These are phyloP conservation scores for Drepana arcuata DNA, from an alignment of 1,140 invertebrate species.

Conservation along the genomic window DNA sequence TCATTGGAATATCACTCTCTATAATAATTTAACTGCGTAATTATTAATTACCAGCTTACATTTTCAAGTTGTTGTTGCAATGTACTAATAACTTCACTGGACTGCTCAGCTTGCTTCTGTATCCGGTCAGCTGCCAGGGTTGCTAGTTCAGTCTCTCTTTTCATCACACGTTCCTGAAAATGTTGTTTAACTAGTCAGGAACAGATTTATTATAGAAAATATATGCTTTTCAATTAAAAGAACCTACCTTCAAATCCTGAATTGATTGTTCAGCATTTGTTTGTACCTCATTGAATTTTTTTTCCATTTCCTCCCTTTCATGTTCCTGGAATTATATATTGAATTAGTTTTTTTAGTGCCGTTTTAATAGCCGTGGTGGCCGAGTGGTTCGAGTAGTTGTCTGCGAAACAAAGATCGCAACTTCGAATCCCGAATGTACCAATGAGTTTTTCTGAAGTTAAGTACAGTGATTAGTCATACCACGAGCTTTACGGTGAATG, in stretches of 20 bases:
- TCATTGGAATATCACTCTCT: too few species aligned
- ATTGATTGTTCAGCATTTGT: slow-evolving; percentile 32
- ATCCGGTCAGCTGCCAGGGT: slow-evolving; percentile 45
- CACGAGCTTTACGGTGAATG: too few species aligned
- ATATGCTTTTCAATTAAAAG: neutral
- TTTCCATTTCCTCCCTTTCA: slow-evolving; percentile 62
- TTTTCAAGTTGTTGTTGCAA: slow-evolving; percentile 49
- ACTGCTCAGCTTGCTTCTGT: slow-evolving; percentile 47
- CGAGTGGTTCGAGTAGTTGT: too few species aligned
- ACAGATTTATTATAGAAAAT: slow-evolving; percentile 1
- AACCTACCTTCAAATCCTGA: slow-evolving; percentile 35
- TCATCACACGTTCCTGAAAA: slow-evolving; percentile 28
- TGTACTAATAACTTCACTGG: slow-evolving; percentile 42
- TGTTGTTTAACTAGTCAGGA: slow-evolving; percentile 4
- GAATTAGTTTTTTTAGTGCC: too few species aligned
- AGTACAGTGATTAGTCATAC: too few species aligned
- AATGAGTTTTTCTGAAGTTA: too few species aligned
- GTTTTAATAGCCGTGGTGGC: too few species aligned
- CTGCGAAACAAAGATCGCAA: too few species aligned
- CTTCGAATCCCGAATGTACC: too few species aligned
- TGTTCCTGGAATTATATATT: slow-evolving; percentile 65
- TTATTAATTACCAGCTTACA: too few species aligned
- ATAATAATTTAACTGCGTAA: too few species aligned
- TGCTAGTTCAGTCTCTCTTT: slow-evolving; percentile 43
- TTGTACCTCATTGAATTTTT: slow-evolving; percentile 50